phyloP scores from a whole-genome alignment of 64 coral and sea anemone species.

The Montipora sp. region DNA sequence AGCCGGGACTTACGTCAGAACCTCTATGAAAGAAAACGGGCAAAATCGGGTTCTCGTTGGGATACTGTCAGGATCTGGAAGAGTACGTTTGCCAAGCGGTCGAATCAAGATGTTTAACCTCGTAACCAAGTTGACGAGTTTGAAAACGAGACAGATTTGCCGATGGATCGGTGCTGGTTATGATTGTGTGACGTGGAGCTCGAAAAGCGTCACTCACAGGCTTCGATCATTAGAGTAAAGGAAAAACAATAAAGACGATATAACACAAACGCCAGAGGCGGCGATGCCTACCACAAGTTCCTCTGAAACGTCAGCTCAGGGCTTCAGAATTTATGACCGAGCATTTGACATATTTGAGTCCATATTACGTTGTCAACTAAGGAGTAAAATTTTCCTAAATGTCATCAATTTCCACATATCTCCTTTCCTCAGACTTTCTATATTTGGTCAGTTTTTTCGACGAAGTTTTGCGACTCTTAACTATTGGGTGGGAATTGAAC shows the following conservation, averaged over 20 bases:
- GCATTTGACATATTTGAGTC: too few species aligned
- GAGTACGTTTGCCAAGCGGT: neutral
- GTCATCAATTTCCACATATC: too few species aligned
- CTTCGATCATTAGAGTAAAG: neutral
- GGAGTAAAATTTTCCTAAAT: too few species aligned
- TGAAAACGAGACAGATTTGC: constrained; percentile 73
- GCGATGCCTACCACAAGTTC: too few species aligned
- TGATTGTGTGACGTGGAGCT: constrained; percentile 8
- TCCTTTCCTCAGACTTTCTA: too few species aligned
- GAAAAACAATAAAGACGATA: neutral
- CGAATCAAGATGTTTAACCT: constrained; percentile 25
- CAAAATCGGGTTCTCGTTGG: constrained; percentile 68
- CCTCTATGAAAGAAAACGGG: neutral
- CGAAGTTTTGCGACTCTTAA: too few species aligned
- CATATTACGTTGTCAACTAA: too few species aligned
- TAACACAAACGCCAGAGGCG: too few species aligned
- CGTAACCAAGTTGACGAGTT: constrained; percentile 54
- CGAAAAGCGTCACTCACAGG: neutral
- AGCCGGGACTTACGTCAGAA: constrained; percentile 65
- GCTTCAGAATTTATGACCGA: too few species aligned
- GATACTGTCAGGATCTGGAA: constrained; percentile 64
- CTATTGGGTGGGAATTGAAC: too few species aligned
- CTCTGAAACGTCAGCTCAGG: too few species aligned
- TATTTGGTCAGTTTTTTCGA: too few species aligned
- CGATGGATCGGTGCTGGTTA: constrained; percentile 39